Conservation (phyloP, 2,113 vertebrate species). For the Chaetops frenatus region DNA sequence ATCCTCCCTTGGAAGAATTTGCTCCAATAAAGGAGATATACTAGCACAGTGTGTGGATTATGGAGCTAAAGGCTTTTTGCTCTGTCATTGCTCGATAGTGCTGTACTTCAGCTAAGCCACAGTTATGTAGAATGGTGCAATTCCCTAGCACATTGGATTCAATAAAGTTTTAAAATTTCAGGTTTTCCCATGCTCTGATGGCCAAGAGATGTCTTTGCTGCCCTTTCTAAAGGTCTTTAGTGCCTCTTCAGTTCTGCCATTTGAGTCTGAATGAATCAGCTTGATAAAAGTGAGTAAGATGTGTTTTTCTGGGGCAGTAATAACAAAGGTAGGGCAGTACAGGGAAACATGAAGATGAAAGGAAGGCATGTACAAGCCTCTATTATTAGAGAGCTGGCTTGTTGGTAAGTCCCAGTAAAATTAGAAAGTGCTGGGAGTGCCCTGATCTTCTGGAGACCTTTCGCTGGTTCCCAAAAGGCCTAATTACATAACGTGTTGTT, state of each 20-base stretch:
- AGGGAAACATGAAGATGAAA: background rate
- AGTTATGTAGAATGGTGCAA: background rate
- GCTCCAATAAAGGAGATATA: background rate
- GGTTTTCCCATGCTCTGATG: background rate
- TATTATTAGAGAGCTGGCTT: background rate
- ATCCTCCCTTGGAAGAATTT: background rate
- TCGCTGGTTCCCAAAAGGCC: background rate
- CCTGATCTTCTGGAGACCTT: constrained; percentile 17
- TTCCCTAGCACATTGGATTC: background rate
- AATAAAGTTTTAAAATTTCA: background rate
- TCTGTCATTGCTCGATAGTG: background rate
- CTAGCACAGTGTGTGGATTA: background rate
- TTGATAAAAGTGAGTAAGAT: background rate
- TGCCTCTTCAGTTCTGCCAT: background rate
- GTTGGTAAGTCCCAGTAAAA: background rate
- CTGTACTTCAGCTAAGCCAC: background rate
- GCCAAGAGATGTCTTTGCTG: background rate
- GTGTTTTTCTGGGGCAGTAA: background rate
- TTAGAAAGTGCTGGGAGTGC: background rate
- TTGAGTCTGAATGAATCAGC: background rate
- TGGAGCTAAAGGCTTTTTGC: background rate
- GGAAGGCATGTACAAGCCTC: background rate
- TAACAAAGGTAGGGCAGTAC: background rate
- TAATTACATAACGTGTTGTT: constrained; percentile 11
- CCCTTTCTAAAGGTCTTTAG: background rate